Base-by-base conservation (phyloP, 2,888 invertebrate species). In the Blera fallax region DNA sequence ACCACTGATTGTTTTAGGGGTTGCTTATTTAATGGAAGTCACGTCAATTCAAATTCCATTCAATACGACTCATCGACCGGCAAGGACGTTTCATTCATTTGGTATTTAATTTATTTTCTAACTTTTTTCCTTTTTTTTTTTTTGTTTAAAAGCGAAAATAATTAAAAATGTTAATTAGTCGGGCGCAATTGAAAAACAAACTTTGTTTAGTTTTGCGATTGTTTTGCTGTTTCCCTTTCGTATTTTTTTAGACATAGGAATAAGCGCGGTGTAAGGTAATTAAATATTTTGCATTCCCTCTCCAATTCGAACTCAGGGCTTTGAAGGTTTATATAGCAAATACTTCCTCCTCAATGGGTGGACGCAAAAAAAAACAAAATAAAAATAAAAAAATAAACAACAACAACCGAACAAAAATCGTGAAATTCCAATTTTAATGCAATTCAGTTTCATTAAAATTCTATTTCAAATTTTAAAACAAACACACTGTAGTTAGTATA, bases 161-260 rank as follows among this genome's bases (percentile, higher is more conserved):
- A 78, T 78, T 83, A 78, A 73, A 67, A 83, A 83, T 83, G 78
- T 67, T 83, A 83, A 83, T 83, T 78, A 83, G 72, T 83, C 73
- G 48, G 50, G 60, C 78, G 73, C 72, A 84, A 69, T 56, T 62
- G 62, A 69, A 84, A 78, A 78, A 73, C 64, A 84, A 84, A 84
- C 50, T 69, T 70, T 62, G 16, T 78, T 81, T 62, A 56, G 37
- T 50, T 78, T 37, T 54, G 10, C 37, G 27, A 67, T 62, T 78
- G 72, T 72, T 50, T 60, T 65, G 18, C 21, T 60, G 4, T 14
- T 27, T 58, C 21, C 6, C 11, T 37, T 60, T 14, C 11, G 27
- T 54, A 21, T 34, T 34, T 64, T 58, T 21, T 67, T 27, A 27
- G 8, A 52, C 65, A 52, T 43, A 58, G 40, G 77, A 77, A 43